Conservation (phyloP, 2,797 vertebrate species). For the Pelobates cultripes region DNA sequence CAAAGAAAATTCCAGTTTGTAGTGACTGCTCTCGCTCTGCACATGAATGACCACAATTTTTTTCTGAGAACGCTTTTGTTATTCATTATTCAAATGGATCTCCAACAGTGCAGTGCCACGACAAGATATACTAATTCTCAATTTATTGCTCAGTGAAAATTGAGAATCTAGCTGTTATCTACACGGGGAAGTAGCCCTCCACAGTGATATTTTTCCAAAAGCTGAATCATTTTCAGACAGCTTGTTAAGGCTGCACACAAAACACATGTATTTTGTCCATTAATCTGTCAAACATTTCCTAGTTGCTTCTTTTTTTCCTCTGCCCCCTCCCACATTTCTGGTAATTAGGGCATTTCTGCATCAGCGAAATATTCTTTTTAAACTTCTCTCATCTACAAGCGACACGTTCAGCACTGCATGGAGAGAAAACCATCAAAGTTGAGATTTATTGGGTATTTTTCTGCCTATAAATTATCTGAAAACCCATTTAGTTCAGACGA, state of each 20-base stretch:
- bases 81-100: conserved; percentile 50
- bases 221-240: conserved; percentile 44
- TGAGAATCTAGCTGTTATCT: conserved; percentile 12
- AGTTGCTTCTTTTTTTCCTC: neutral
- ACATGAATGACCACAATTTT: neutral
- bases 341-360: conserved; percentile 48
- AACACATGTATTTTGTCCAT: conserved; percentile 51
- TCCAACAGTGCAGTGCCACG: neutral
- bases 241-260: conserved; percentile 35
- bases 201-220: conserved; percentile 2
- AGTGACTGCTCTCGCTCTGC: neutral
- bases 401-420: neutral
- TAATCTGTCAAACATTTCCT: conserved; percentile 42
- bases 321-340: conserved; percentile 36
- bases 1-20: neutral
- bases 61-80: conserved; percentile 20
- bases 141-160: conserved; percentile 37
- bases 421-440: neutral
- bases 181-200: conserved; percentile 9
- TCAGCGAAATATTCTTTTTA: conserved; percentile 10
- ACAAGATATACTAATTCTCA: conserved; percentile 31
- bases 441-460: neutral
- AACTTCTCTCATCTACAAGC: neutral
- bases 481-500: neutral
- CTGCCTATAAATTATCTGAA: neutral